Percentiles rank a stretch among this genome's conserved stretches.
Evolutionary conservation across 92 coral and sea anemone genomes (phyloP).

Genomic region (Plumapathes pennacea): DNA sequence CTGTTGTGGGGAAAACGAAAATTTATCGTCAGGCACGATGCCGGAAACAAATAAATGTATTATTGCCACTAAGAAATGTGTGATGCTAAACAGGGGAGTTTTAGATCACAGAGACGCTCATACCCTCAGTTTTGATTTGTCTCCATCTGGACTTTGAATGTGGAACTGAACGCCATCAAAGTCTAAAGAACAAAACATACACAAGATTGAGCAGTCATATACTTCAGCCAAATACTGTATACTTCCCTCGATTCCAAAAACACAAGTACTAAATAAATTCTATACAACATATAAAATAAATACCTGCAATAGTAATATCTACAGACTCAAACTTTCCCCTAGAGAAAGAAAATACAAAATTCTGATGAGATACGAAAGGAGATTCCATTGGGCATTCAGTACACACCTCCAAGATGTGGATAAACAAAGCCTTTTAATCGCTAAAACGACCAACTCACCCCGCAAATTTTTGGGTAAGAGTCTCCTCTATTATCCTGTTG

Average conservation of each 20-base stretch:
- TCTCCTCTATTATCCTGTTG: conserved; percentile 87
- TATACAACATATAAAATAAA: background rate
- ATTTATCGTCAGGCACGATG: no score
- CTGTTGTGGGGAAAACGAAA: no score
- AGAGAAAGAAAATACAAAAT: conserved; percentile 6
- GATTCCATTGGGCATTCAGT: no score
- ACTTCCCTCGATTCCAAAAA: background rate
- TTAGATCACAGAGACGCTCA: no score
- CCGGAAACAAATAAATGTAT: background rate
- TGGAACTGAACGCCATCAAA: conserved; percentile 99
- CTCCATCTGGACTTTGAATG: conserved; percentile 90
- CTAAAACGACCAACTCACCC: conserved; percentile 57
- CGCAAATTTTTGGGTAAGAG: conserved; percentile 70
- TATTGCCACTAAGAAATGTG: no score
- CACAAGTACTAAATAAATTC: background rate
- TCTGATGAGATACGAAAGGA: no score
- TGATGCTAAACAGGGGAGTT: no score
- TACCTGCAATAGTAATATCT: conserved; percentile 94
- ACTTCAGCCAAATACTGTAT: no score
- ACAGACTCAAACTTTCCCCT: conserved; percentile 97
- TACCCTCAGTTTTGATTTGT: conserved; percentile 88
- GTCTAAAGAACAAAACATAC: no score
- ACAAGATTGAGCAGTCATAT: no score
- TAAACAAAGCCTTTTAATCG: background rate
- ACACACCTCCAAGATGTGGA: no score